Evolutionary conservation across 2,113 vertebrate species (phyloP).

Genomic region (Ceuthmochares aereus): DNA sequence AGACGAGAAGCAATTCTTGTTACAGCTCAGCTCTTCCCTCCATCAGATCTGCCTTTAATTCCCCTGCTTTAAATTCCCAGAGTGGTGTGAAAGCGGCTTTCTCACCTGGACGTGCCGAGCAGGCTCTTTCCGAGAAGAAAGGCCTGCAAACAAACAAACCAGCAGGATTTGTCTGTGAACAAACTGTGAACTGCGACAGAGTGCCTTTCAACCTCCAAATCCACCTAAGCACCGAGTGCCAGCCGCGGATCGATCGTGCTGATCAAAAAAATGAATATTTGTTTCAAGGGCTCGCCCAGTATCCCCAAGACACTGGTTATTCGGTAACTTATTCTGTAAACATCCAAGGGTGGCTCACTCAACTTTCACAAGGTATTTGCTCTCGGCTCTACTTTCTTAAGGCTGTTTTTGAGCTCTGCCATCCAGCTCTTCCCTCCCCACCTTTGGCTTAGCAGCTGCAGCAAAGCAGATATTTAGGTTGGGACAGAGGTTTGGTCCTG

Average conservation of each 20-base stretch:
- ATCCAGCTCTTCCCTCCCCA: not conserved
- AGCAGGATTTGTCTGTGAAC: slow-evolving; percentile 71
- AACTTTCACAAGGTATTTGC: slow-evolving; percentile 47
- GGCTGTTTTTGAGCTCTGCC: not conserved
- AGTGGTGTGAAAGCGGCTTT: not conserved
- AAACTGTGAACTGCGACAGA: slow-evolving; percentile 65
- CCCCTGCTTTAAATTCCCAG: slow-evolving; percentile 38
- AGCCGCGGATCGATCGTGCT: slow-evolving; percentile 27
- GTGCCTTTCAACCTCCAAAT: slow-evolving; percentile 59
- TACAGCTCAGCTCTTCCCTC: not conserved
- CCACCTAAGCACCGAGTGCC: slow-evolving; percentile 31
- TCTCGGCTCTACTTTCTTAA: not conserved
- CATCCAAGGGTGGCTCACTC: slow-evolving; percentile 34
- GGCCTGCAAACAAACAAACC: slow-evolving; percentile 6
- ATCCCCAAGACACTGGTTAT: slow-evolving; percentile 63
- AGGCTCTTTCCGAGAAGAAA: slow-evolving; percentile 56
- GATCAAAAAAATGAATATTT: slow-evolving; percentile 2
- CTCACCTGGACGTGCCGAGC: slow-evolving; percentile 54
- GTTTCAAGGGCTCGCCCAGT: slow-evolving; percentile 58
- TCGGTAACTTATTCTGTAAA: slow-evolving; percentile 67
- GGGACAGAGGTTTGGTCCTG: not conserved
- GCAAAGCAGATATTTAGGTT: not conserved
- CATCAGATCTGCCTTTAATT: not conserved
- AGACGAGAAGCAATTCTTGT: not conserved
- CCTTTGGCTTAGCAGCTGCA: not conserved